phyloP scores from a whole-genome alignment of 37 sponge, comb jelly and placozoan genomes.

The Tethya wilhelma region DNA sequence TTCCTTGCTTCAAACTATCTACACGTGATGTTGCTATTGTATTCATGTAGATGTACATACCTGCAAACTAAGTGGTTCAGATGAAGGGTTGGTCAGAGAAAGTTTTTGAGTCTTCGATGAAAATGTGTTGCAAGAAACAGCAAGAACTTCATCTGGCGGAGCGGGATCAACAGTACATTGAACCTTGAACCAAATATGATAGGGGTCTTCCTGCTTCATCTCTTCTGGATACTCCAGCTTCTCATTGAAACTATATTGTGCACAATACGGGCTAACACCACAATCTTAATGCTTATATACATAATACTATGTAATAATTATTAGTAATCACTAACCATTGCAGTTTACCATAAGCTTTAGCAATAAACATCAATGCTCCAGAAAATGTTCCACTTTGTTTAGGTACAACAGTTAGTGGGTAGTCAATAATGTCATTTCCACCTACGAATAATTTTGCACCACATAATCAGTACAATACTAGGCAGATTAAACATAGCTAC shows the following conservation, averaged over 20 bases:
- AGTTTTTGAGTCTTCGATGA: slow-evolving; percentile 19
- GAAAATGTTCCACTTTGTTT: slow-evolving; percentile 41
- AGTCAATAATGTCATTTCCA: slow-evolving; percentile 66
- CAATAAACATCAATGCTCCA: slow-evolving; percentile 67
- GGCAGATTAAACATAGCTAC: neutral
- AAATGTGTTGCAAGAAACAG: slow-evolving; percentile 13
- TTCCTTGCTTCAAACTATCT: too few species aligned
- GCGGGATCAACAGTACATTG: slow-evolving; percentile 47
- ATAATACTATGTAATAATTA: too few species aligned
- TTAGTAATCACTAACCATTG: too few species aligned
- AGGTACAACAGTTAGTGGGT: slow-evolving; percentile 66
- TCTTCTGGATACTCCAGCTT: neutral
- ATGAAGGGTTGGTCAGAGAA: slow-evolving; percentile 8
- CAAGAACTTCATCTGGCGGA: slow-evolving; percentile 31
- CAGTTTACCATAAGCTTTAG: slow-evolving; percentile 13
- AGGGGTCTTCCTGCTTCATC: neutral
- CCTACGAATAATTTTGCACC: neutral
- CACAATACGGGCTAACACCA: too few species aligned
- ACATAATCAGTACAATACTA: neutral
- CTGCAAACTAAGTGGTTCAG: slow-evolving; percentile 6
- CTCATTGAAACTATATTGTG: too few species aligned
- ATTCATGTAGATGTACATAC: neutral
- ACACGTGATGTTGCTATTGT: neutral
- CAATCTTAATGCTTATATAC: too few species aligned
- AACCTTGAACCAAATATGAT: slow-evolving; percentile 68